Conservation (phyloP, 2,113 vertebrate genomes). For the Protobothrops mucrosquamatus region DNA sequence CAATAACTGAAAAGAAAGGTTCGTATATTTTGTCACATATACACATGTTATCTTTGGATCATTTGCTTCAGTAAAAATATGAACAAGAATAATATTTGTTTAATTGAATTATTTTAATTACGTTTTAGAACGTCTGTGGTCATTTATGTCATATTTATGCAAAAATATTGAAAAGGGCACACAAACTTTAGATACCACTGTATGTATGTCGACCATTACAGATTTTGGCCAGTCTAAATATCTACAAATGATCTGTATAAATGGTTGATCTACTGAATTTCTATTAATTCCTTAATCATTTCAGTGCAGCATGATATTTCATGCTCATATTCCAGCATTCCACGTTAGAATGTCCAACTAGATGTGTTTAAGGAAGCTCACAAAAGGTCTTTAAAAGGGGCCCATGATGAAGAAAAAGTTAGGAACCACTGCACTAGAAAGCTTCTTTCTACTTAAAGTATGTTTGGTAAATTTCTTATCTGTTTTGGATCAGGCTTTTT, state of each 20-base stretch:
- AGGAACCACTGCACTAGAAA: neutral
- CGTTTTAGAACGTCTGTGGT: too few relatives aligned
- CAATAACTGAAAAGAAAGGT: too few relatives aligned
- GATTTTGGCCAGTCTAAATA: neutral
- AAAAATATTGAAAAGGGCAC: too few relatives aligned
- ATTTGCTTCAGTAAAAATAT: too few relatives aligned
- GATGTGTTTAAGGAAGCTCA: neutral
- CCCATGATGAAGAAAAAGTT: neutral
- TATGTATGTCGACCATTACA: neutral
- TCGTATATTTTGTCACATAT: too few relatives aligned
- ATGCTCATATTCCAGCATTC: too few relatives aligned
- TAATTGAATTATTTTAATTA: too few relatives aligned
- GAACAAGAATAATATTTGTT: too few relatives aligned
- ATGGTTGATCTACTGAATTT: neutral
- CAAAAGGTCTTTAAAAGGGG: too few relatives aligned
- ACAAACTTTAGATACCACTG: too few relatives aligned
- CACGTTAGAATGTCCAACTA: neutral
- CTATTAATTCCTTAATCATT: neutral
- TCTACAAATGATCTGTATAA: neutral
- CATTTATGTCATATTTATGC: too few relatives aligned
- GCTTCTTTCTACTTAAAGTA: neutral
- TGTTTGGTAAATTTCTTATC: neutral
- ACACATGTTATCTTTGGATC: too few relatives aligned
- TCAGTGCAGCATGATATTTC: neutral
- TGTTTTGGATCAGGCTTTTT: neutral